A percentile compares a stretch with the other conserved stretches of the same genome.
phyloP scores from a whole-genome alignment of 1,140 invertebrate genomes.

The Eupristina koningsbergeri region DNA sequence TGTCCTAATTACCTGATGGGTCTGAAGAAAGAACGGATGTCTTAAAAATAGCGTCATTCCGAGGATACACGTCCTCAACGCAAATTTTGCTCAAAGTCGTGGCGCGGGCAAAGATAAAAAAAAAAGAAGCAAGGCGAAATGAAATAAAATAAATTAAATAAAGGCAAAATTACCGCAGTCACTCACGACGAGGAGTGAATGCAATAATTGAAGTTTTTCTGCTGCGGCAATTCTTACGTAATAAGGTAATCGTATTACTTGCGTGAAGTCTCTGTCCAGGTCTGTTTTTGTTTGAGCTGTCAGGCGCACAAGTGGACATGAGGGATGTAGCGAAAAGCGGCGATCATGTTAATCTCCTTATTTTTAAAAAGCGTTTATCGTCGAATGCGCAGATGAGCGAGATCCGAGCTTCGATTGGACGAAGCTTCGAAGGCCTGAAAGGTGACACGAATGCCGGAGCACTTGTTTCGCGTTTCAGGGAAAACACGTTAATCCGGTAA shows the following conservation, averaged over 20 bases:
- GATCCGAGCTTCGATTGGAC: neutral
- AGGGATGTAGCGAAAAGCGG: neutral
- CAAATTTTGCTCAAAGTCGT: neutral
- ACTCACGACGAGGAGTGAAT: neutral
- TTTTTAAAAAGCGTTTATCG: neutral
- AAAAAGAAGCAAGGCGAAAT: no score
- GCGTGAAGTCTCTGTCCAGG: no score
- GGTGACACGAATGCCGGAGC: neutral
- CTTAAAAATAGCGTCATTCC: neutral
- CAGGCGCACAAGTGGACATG: neutral
- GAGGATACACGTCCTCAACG: neutral
- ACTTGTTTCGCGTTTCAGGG: neutral
- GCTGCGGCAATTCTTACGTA: neutral
- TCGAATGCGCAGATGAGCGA: neutral
- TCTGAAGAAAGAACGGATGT: slow-evolving; percentile 7
- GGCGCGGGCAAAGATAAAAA: no score
- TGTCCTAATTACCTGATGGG: slow-evolving; percentile 29
- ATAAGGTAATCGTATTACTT: neutral
- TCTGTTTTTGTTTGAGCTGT: neutral
- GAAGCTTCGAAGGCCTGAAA: neutral
- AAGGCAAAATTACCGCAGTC: neutral
- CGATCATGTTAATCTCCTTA: neutral
- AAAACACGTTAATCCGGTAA: neutral
- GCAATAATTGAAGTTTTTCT: slow-evolving; percentile 5
- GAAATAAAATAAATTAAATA: no score